A percentile compares a stretch with the other conserved stretches of the same genome.
phyloP scores from a whole-genome alignment of 2,113 vertebrate species.

The Pristiophorus japonicus region DNA sequence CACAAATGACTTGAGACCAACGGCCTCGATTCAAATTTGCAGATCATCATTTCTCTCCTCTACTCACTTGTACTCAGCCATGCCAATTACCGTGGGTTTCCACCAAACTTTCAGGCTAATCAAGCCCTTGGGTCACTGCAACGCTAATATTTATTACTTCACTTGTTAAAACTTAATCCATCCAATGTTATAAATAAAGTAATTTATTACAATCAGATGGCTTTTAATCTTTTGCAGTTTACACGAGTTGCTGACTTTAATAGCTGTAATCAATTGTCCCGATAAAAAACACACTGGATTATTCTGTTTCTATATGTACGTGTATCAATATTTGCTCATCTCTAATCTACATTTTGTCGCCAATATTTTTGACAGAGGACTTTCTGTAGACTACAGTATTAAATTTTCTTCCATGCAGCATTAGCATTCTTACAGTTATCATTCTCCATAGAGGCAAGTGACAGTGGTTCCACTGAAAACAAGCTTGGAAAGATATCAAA shows the following conservation, averaged over 20 bases:
- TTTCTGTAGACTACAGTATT: neutral
- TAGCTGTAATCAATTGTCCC: neutral
- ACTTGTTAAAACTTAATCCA: neutral
- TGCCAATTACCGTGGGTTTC: neutral
- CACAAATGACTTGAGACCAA: neutral
- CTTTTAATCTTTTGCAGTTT: neutral
- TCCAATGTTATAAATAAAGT: neutral
- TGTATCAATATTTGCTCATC: neutral
- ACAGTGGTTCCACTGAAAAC: neutral
- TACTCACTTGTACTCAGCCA: neutral
- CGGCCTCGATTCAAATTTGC: neutral
- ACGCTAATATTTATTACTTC: neutral
- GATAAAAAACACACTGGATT: neutral
- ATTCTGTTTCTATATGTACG: neutral
- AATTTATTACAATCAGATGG: neutral
- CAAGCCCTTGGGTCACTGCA: neutral
- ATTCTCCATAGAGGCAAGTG: neutral
- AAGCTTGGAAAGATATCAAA: neutral
- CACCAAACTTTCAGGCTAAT: neutral
- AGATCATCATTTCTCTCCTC: neutral
- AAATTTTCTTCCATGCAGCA: neutral
- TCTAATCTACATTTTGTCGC: neutral
- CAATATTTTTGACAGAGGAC: neutral
- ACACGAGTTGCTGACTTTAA: neutral
- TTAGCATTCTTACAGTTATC: neutral